phyloP scores from a whole-genome alignment of 1,140 invertebrate genomes.

The Holotrichia oblita region DNA sequence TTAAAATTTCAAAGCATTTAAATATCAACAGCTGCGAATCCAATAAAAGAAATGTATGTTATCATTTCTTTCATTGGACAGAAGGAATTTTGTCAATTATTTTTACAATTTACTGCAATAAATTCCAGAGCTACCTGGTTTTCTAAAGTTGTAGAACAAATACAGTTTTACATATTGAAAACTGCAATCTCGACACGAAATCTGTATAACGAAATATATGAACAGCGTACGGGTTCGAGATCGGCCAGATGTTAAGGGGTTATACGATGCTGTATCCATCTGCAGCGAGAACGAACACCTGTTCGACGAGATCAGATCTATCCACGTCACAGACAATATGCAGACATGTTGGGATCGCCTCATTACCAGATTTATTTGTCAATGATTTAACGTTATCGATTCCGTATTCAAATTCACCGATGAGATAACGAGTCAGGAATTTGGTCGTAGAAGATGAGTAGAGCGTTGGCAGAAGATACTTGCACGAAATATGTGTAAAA shows the following conservation, averaged over 20 bases:
- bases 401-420: slow-evolving; percentile 16
- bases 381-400: slow-evolving; percentile 3
- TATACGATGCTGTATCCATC: background rate
- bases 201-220: background rate
- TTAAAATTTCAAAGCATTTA: no score
- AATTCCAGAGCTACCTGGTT: background rate
- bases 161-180: background rate
- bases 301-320: slow-evolving; percentile 10
- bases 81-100: no score
- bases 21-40: no score
- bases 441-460: slow-evolving; percentile 1
- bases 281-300: background rate
- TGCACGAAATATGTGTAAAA: background rate
- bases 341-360: slow-evolving; percentile 15
- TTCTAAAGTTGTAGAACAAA: background rate
- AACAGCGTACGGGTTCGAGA: background rate
- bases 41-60: no score
- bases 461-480: background rate
- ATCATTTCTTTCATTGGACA: no score
- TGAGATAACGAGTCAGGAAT: slow-evolving; percentile 16
- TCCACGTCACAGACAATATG: slow-evolving; percentile 9
- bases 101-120: no score
- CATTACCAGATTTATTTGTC: slow-evolving; percentile 17
- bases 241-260: slow-evolving; percentile 15
- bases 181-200: background rate